Base-by-base conservation (phyloP, 2,113 vertebrate genomes). In the Columbina picui region DNA sequence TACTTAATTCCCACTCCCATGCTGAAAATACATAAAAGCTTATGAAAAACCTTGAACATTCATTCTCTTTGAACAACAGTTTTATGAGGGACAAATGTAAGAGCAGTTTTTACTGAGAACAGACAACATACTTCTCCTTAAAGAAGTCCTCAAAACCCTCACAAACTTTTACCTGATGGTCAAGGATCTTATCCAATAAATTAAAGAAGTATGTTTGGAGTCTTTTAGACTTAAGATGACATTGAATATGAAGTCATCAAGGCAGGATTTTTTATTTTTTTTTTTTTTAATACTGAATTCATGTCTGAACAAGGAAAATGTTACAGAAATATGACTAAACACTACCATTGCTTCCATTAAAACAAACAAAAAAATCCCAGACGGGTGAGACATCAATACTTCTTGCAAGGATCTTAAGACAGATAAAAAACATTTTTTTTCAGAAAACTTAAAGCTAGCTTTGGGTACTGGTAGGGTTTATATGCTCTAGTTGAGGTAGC, bases 331-430 rank as follows among this genome's bases (percentile, higher is more conserved):
- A 70, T 13, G 17, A 41, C 38, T 49, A 70, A 89, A 36, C 7
- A n/a, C 19, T 67, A 39, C 14, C 34, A 65, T 3, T 61, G 5
- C 8, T 19, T 61, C 32, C 16, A 49, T 25, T 49, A 74, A 81
- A 81, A 49, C 7, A 59, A 70, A 34, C 34, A 50, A 36, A 49
- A 34, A 12, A 20, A 36, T 45, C 43, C 43, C 19, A 53, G 38
- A 38, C 0, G 2, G 4, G 10, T 36, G 16, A 84, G 14, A 69
- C 5, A 16, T 14, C 2, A 70, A 57, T n/a, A 53, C 2, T 4
- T 70, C 19, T 34, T 61, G 18, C 36, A 82, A 65, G 27, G 39
- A 56, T 67, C 30, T 65, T 56, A 26, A 64, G 29, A 45, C 22
- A 57, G n/a, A n/a, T 27, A 43, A 26, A 47, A 26, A 32, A 14